Base-by-base conservation (phyloP, 2,888 invertebrate species). In the Trachelus troglodyta region DNA sequence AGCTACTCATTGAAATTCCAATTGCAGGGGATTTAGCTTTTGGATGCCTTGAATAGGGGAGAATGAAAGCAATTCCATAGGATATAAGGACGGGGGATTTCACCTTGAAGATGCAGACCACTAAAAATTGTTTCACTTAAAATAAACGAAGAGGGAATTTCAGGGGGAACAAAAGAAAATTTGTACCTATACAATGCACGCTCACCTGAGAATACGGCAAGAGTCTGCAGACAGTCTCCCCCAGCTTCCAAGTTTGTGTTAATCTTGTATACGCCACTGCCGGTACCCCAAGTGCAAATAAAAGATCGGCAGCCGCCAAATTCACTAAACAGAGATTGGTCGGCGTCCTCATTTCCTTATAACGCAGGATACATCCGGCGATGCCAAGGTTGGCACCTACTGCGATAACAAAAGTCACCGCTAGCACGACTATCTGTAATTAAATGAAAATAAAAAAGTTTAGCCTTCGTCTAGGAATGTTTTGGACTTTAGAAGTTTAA, bases 271-370 rank as follows among this genome's bases (percentile, higher is more conserved):
- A 92, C 31, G 93, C 93, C 75, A 94, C 92, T 11, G 92, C 92
- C 4, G 94, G 94, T 81, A 93, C 93, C 69, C 93, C 93, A 37
- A 92, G 82, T 34, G 93, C 92, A 85, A 94, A 94, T 75, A 94
- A 87, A 79, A 95, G 90, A 91, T 96, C 96, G 34, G 95, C 94
- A 80, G 94, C 94, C 23, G 95, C 95, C 85, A 94, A 89, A 88
- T 94, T 94, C 82, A 93, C 92, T 77, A 94, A 92, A 88, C 93
- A 93, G 83, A 93, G 92, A 87, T 94, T 94, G 81, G 93, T 93
- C 79, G 94, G 93, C 68, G 94, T 93, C 84, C 92, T 90, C 92
- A 93, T 93, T 85, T 93, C 93, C 69, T 92, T 87, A 84, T 92
- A 93, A 87, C 92, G 91, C 77, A 93, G 89, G 76, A 94, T 92